These are phyloP conservation scores for Medauroidea extradentata DNA, from an alignment of 1,140 invertebrate genomes.

Conservation along the genomic window DNA sequence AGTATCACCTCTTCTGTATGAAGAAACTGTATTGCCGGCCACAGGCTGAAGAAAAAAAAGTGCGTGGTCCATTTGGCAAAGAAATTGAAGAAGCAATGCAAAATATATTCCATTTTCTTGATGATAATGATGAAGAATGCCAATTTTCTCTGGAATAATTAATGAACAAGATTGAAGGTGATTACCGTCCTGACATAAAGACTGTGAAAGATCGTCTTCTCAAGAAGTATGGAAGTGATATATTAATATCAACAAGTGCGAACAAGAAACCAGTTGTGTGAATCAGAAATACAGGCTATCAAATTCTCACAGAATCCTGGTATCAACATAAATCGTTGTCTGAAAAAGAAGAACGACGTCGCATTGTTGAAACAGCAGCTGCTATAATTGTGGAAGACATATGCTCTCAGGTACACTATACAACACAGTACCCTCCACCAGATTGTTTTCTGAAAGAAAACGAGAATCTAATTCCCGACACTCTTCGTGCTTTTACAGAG, in stretches of 20 bases:
- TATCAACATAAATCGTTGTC: constrained; percentile 27
- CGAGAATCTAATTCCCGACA: neutral
- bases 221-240: neutral
- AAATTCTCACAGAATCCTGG: constrained; percentile 26
- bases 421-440: neutral
- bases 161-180: neutral
- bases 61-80: neutral
- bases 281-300: constrained; percentile 4
- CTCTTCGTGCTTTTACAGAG: neutral
- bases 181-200: neutral
- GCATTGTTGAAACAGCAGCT: constrained; percentile 35
- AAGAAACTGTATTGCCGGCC: neutral
- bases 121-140: neutral
- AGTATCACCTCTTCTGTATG: neutral
- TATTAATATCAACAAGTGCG: neutral
- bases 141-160: neutral
- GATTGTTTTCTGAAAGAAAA: neutral
- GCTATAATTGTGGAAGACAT: constrained; percentile 40
- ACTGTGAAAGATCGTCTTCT: neutral
- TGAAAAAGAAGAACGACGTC: constrained; percentile 26
- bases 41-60: neutral
- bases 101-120: neutral
- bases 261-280: constrained; percentile 5
- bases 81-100: neutral
- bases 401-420: neutral